These are phyloP conservation scores for Drosophila ercepeae DNA, from an alignment of 1,140 invertebrate species.

Conservation along the genomic window DNA sequence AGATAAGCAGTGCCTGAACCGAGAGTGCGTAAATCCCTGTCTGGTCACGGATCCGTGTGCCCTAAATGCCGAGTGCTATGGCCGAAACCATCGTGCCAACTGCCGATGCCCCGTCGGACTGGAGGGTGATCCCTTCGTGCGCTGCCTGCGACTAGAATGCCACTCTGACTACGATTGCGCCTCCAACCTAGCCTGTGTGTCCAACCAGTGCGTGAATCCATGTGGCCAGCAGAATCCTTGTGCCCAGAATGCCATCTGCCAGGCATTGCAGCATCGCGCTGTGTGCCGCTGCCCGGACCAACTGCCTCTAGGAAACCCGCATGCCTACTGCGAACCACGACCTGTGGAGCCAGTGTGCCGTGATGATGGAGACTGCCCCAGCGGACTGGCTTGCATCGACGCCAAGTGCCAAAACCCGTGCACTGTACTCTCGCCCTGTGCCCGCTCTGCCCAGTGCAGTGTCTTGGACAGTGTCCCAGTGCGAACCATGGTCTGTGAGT, in stretches of 20 bases:
- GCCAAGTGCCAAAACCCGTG: slow-evolving; percentile 92
- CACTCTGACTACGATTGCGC: slow-evolving; percentile 90
- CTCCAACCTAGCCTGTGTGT: slow-evolving; percentile 88
- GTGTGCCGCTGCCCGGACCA: slow-evolving; percentile 90
- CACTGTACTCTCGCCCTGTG: slow-evolving; percentile 89
- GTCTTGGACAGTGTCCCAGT: slow-evolving; percentile 93
- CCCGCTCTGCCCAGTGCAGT: slow-evolving; percentile 88
- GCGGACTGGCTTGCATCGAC: slow-evolving; percentile 91
- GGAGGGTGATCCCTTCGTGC: slow-evolving; percentile 90
- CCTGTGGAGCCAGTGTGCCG: slow-evolving; percentile 87
- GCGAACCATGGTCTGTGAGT: slow-evolving; percentile 93
- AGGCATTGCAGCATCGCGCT: slow-evolving; percentile 90
- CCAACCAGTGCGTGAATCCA: slow-evolving; percentile 90
- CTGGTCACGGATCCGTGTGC: slow-evolving; percentile 91
- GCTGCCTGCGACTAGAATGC: slow-evolving; percentile 92
- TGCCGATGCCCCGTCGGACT: slow-evolving; percentile 90
- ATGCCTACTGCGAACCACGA: slow-evolving; percentile 89
- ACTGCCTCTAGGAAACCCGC: slow-evolving; percentile 90
- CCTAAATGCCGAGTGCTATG: slow-evolving; percentile 92
- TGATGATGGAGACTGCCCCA: slow-evolving; percentile 91
- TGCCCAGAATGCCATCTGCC: slow-evolving; percentile 91
- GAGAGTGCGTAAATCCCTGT: slow-evolving; percentile 92
- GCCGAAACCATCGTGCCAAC: slow-evolving; percentile 89
- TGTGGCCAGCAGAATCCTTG: slow-evolving; percentile 88
- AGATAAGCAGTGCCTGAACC: slow-evolving; percentile 92